A percentile compares a stretch with the other conserved stretches of the same genome.
Evolutionary conservation across 2,113 vertebrate species (phyloP).

Genomic region (Caracal caracal): DNA sequence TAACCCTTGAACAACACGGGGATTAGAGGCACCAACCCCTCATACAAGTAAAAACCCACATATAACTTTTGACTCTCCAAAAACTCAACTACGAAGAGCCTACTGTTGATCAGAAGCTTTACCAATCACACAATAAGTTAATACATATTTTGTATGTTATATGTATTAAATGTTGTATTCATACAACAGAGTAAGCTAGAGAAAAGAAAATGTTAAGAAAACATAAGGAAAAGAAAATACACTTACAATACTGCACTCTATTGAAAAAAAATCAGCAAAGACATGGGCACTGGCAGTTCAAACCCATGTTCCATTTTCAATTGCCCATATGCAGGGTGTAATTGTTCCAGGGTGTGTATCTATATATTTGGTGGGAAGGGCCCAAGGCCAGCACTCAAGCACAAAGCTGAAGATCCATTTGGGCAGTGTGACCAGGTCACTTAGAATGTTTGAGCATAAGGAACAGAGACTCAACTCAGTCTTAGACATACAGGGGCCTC

Average conservation of each 20-base stretch:
- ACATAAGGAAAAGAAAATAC: background rate
- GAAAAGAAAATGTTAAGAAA: background rate
- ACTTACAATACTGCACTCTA: background rate
- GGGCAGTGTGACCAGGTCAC: accelerated
- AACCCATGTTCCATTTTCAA: background rate
- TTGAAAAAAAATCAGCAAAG: background rate
- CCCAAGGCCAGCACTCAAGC: too few species aligned
- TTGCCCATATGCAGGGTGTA: too few species aligned
- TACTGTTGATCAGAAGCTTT: background rate
- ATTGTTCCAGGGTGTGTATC: too few species aligned
- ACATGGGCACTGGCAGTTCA: background rate
- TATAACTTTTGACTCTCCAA: background rate
- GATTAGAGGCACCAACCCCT: background rate
- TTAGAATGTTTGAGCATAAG: background rate
- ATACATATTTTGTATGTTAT: background rate
- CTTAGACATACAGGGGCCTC: too few species aligned
- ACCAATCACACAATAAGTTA: background rate
- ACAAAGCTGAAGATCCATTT: background rate
- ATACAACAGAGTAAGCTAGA: background rate
- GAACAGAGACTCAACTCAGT: background rate
- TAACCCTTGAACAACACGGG: background rate
- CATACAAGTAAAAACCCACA: background rate
- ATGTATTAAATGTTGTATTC: background rate
- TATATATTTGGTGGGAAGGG: background rate
- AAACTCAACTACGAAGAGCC: background rate